Evolutionary conservation across 2,888 invertebrate genomes (phyloP), one percentile per base, ranked within the genome.

Genomic region (Dynastes hyllus): DNA sequence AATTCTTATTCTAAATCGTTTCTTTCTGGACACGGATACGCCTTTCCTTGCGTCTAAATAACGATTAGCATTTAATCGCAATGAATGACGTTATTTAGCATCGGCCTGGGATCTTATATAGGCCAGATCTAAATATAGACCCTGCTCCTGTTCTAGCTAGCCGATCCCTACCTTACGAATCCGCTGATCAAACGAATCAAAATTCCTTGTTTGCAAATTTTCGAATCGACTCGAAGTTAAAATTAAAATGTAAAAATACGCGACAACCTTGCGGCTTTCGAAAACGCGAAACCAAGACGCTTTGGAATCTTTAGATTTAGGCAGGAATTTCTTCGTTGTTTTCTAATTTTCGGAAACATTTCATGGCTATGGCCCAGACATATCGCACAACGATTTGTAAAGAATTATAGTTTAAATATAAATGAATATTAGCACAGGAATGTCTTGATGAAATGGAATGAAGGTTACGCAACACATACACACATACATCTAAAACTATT

Each of bases 91-190:
- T 78, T 66, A 63, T 69, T 63, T 78, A 71, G 76, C 67, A 63
- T 78, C 53, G 67, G 65, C 80, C 80, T 75, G 80, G 79, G 80
- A 71, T 80, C 85, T 85, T 85, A 87, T 86, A 84, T 87, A 85
- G 87, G 86, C 81, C 86, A 86, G 83, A 85, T 83, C 81, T 82
- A 82, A 84, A 82, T 86, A 86, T 87, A 87, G 86, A 75, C 85
- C 55, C 73, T 78, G 80, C 79, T 82, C 84, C 85, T 82, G 85
- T 84, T 85, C 81, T 82, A 81, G 81, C 63, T 70, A 69, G 76
- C 58, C 71, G 77, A 77, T 77, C 78, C 78, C 70, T 78, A 78
- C 78, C 73, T 65, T 67, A 71, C 69, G 73, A 66, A 58, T 63
- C 61, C 73, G 6, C 58, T 40, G 50, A 75, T 75, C 45, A 27